phyloP scores from a whole-genome alignment of 2,113 vertebrate genomes.

The Narcine bancroftii region DNA sequence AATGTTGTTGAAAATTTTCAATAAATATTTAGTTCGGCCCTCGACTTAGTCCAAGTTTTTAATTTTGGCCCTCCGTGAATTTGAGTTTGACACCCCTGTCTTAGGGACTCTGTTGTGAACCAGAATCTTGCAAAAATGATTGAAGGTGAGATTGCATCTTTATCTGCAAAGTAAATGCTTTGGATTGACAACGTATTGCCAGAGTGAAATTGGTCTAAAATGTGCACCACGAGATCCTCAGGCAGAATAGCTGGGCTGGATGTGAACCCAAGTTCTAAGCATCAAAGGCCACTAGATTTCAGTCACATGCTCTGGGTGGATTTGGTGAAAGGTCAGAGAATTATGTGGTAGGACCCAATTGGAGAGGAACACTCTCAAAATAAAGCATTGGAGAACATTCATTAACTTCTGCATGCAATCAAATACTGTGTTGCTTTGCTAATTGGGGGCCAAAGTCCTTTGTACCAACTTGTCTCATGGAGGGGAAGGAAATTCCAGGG shows the following conservation, averaged over 20 bases:
- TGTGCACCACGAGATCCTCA: background rate
- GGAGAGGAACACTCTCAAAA: background rate
- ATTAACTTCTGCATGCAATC: background rate
- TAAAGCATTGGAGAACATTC: background rate
- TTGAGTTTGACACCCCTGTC: no score
- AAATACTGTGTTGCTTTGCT: background rate
- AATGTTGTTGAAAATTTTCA: no score
- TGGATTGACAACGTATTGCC: background rate
- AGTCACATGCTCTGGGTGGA: background rate
- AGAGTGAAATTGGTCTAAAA: background rate
- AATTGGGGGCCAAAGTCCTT: background rate
- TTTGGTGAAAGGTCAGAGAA: background rate
- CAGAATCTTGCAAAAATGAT: background rate
- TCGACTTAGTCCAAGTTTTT: no score
- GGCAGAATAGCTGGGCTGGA: background rate
- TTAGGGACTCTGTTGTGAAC: background rate
- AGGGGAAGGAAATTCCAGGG: constrained; percentile 15
- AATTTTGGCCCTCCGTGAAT: no score
- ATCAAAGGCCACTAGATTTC: background rate
- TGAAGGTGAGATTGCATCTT: background rate
- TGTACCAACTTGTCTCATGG: background rate
- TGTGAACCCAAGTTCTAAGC: background rate
- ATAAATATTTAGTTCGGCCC: no score
- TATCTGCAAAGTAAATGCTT: background rate
- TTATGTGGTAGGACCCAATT: background rate